Evolutionary conservation across 2,797 vertebrate genomes (phyloP).

Genomic region (Borostomias antarcticus): DNA sequence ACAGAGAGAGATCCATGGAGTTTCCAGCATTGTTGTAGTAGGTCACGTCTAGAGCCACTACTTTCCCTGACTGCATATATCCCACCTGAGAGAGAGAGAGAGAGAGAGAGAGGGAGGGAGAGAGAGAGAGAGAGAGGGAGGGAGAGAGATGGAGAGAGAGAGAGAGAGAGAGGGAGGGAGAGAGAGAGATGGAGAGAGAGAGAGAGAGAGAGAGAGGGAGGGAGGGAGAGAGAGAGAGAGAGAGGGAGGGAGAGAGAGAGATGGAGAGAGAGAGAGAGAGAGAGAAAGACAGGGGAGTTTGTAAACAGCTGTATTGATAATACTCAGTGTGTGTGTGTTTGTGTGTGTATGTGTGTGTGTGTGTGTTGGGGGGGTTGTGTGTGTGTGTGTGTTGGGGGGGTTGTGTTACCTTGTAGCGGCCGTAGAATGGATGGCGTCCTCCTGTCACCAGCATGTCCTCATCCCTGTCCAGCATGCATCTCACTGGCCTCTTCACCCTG

Average conservation of each 20-base stretch:
- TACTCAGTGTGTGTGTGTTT: neutral
- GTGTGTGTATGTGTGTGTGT: neutral
- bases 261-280: slow-evolving; percentile 11
- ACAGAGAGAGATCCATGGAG: slow-evolving; percentile 84
- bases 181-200: too few relatives aligned
- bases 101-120: neutral
- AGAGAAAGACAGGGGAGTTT: too few relatives aligned
- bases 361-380: neutral
- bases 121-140: neutral
- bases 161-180: slow-evolving; percentile 7
- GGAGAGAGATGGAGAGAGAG: slow-evolving; percentile 10
- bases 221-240: neutral
- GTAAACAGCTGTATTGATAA: neutral
- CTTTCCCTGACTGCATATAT: slow-evolving; percentile 83
- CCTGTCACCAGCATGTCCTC: slow-evolving; percentile 95
- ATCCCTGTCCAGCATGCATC: slow-evolving; percentile 94
- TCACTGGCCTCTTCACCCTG: slow-evolving; percentile 84
- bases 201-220: neutral
- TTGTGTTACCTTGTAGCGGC: slow-evolving; percentile 86
- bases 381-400: neutral
- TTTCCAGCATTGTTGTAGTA: slow-evolving; percentile 89
- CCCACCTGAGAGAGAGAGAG: slow-evolving; percentile 80
- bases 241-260: too few relatives aligned
- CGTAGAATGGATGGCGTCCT: slow-evolving; percentile 91
- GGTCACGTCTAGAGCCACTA: slow-evolving; percentile 84